Base-by-base conservation (phyloP, 2,113 vertebrate species). In the Aleadryas rufinucha region DNA sequence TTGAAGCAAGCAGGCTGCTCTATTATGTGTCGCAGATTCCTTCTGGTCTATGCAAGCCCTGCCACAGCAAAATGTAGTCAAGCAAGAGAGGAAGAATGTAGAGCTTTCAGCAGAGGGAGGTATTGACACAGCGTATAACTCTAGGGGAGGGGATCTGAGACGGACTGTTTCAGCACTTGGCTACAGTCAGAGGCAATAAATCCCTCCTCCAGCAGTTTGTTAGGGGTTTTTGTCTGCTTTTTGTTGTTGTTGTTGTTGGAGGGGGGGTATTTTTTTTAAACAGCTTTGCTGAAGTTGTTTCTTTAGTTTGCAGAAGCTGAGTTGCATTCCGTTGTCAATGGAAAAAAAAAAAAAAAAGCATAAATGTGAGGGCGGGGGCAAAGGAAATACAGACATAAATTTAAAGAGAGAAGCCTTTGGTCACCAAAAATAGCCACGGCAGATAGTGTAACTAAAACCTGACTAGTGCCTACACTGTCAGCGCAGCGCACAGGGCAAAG, bases 101-200 rank as follows among this genome's bases (percentile, higher is more conserved):
- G 84, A 96, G 91, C 92, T 95, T 91, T 97, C 97, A 97, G 97
- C 94, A 98, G 97, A 98, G 97, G 97, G 97, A 98, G 97, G 85
- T 95, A 97, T 97, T 98, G 96, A 97, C 96, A 97, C 96, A 92
- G 96, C 41, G 15, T 95, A 91, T 37, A 91, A 94, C 84, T 94
- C 57, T 8, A 82, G 45, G 56, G 83, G 77, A 91, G 85, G 68
- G 66, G 63, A 95, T 66, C 37, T 11, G 28, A 88, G 47, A 35
- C 35, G 14, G 74, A 33, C 37, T 90, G 13, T 39, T 90, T 71
- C 80, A 61, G 80, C 8, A 30, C 78, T 80, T 44, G 35, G 31
- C 69, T 72, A 15, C 61, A 60, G 33, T 63, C 57, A 66, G 90
- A 84, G 61, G 52, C 33, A 44, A 52, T 74, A 80, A 79, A 78